These are phyloP conservation scores for Chaenocephalus aceratus DNA, from an alignment of 2,113 vertebrate genomes.

Conservation along the genomic window DNA sequence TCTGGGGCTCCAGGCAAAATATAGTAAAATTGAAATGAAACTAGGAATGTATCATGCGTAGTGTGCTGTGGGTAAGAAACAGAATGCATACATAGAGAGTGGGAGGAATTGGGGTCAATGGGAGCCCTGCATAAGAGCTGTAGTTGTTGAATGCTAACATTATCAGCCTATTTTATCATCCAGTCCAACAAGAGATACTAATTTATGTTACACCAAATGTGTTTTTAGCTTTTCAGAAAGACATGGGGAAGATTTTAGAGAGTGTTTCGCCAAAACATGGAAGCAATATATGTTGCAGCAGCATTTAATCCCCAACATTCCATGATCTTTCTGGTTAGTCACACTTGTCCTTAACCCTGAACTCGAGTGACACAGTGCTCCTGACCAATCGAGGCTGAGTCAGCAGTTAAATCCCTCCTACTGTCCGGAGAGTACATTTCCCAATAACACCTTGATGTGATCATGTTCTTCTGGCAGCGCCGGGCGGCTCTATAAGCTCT, in stretches of 20 bases:
- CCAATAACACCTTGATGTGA: conserved; percentile 53
- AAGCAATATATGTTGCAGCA: conserved; percentile 1
- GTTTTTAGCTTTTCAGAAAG: neutral
- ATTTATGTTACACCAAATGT: neutral
- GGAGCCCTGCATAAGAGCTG: neutral
- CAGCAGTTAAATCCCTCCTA: conserved; percentile 53
- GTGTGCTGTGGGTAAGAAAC: neutral
- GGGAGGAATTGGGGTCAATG: neutral
- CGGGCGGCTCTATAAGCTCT: conserved; percentile 20
- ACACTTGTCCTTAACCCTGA: conserved; percentile 56
- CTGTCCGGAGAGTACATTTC: conserved; percentile 36
- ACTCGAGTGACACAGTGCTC: conserved; percentile 40
- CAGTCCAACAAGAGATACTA: neutral
- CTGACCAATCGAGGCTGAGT: conserved; percentile 70
- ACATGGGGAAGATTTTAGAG: neutral
- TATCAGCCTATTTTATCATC: neutral
- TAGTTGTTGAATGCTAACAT: neutral
- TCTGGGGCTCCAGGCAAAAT: neutral
- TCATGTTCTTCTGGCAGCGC: conserved; percentile 36
- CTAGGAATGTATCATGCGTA: neutral
- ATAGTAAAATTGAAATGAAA: neutral
- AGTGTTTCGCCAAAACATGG: neutral
- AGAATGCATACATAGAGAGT: neutral
- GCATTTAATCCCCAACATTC: conserved; percentile 31
- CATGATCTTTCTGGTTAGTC: conserved; percentile 25